Percentiles rank a stretch among this genome's conserved stretches.
phyloP scores from a whole-genome alignment of 2,888 invertebrate species.

The Ypsolopha scabrella region DNA sequence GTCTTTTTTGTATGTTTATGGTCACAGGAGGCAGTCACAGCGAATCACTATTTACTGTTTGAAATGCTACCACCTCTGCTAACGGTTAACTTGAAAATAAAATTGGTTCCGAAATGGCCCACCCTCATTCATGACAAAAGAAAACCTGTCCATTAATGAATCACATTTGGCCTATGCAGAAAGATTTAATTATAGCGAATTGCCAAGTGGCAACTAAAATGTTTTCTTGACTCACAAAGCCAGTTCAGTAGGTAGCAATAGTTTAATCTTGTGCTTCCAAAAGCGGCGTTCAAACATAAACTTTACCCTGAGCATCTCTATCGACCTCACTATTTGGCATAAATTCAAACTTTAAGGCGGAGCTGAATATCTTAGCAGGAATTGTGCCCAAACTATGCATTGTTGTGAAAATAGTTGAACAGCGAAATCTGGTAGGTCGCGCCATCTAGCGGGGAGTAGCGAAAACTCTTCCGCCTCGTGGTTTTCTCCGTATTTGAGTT shows the following conservation, averaged over 20 bases:
- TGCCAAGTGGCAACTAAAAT: too few species aligned
- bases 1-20: too few species aligned
- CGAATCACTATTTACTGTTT: too few species aligned
- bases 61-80: too few species aligned
- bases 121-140: too few species aligned
- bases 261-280: constrained; percentile 19
- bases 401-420: constrained; percentile 7
- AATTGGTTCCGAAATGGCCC: too few species aligned
- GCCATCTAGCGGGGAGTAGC: constrained; percentile 45
- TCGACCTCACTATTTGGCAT: constrained; percentile 15
- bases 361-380: constrained; percentile 1
- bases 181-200: too few species aligned
- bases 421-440: constrained; percentile 14
- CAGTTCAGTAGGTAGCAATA: constrained; percentile 9
- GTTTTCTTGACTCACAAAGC: constrained; percentile 8
- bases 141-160: too few species aligned
- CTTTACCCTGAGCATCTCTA: constrained; percentile 8
- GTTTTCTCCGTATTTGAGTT: too few species aligned
- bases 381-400: constrained; percentile 6
- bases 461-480: constrained; percentile 11
- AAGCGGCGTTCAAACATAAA: constrained; percentile 10
- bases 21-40: too few species aligned
- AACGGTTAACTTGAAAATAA: too few species aligned
- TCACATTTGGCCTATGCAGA: too few species aligned
- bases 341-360: constrained; percentile 18